Conservation (phyloP, 2,113 vertebrate species). For the Gallinago undulata region DNA sequence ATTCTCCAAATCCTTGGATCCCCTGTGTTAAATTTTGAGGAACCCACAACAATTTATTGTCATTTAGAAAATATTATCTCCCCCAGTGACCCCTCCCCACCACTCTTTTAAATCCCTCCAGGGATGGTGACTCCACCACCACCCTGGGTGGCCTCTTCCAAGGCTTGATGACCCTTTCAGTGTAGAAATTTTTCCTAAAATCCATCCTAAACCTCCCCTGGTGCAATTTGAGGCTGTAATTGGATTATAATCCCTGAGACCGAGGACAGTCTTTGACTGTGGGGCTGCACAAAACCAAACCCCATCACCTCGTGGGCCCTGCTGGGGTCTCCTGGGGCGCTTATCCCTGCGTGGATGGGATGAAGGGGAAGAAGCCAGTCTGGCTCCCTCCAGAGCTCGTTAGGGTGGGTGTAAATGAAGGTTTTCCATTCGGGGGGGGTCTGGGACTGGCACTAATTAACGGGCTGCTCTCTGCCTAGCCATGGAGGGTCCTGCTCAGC, state of each 20-base stretch:
- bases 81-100: background rate
- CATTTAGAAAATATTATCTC: background rate
- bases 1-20: background rate
- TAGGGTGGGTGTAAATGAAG: rapidly evolving
- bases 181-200: background rate
- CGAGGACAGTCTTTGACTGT: rapidly evolving
- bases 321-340: background rate
- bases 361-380: background rate
- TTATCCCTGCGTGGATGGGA: rapidly evolving
- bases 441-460: background rate
- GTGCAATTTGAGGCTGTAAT: background rate
- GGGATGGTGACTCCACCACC: background rate
- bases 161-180: background rate
- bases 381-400: background rate
- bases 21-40: background rate
- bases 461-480: conserved; percentile 62
- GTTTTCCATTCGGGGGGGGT: background rate
- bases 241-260: background rate
- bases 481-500: conserved; percentile 77
- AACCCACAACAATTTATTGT: background rate
- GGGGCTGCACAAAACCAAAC: background rate
- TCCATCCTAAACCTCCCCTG: background rate
- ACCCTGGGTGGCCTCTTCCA: no score
- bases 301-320: rapidly evolving
- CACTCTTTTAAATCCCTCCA: background rate